Base-by-base conservation (phyloP, 2,113 vertebrate species). In the Scophthalmus maximus region DNA sequence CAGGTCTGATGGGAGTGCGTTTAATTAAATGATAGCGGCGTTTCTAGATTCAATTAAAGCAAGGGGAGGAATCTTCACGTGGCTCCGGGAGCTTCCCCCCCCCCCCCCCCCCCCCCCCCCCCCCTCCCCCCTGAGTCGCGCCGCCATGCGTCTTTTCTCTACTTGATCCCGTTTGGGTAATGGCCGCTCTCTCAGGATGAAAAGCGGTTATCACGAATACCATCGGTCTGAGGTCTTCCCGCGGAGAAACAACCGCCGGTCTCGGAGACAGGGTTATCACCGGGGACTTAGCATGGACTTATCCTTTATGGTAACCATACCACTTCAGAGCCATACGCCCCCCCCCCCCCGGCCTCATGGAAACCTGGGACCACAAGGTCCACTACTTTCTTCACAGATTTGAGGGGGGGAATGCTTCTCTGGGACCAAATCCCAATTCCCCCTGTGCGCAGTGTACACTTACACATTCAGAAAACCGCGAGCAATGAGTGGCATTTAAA, bases 161-260 rank as follows among this genome's bases (percentile, higher is more conserved):
- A n/a, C n/a, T n/a, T n/a, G n/a, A 50, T 74, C 76, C 66, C 47
- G 10, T 1, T n/a, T 29, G 46, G 57, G 69, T 68, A 66, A 62
- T 36, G 49, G 25, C 70, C 25, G 65, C 66, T 81, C 66, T 81
- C 30, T 3, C 5, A 0, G 75, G 74, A 83, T 82, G 27, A n/a
- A 63, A 68, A 69, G 36, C 30, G 4, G 27, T 73, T 79, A 84
- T 87, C 85, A 4, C 55, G 25, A 88, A 88, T 81, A 64, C 23
- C 87, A 87, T 87, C 60, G 7, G 64, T 46, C 62, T 88, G 79
- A 79, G 64, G 74, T 82, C 44, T 65, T 73, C 42, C 68, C 64
- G 17, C 34, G 59, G 76, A 27, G 62, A 55, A 59, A 42, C n/a
- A n/a, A 59, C 36, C 27, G 27, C 46, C 18, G 18, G 68, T 61